Conservation (phyloP, 1,140 invertebrate genomes). For the Acromyrmex charruanus region DNA sequence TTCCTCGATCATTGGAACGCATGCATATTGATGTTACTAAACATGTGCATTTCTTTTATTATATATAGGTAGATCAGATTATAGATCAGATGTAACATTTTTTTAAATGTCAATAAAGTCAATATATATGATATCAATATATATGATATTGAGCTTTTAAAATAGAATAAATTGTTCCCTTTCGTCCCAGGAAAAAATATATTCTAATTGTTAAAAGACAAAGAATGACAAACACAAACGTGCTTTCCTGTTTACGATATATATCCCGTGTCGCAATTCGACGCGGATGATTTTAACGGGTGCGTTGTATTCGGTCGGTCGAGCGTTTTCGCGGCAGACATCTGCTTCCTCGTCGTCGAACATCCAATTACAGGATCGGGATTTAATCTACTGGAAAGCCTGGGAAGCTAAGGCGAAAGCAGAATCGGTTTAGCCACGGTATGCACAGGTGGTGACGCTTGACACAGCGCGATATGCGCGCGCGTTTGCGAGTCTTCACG, state of each 20-base stretch:
- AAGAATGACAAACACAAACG: neutral
- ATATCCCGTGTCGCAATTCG: conserved; percentile 51
- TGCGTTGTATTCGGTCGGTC: conserved; percentile 19
- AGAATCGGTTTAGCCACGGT: conserved; percentile 81
- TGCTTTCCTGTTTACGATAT: conserved; percentile 27
- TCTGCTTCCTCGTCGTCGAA: conserved; percentile 66
- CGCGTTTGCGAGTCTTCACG: conserved; percentile 21
- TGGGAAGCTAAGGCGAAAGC: conserved; percentile 73
- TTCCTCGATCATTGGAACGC: neutral
- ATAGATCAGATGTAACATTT: neutral
- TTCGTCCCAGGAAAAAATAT: neutral
- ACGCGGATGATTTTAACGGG: conserved; percentile 45
- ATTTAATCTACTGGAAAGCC: conserved; percentile 81
- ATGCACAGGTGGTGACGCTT: conserved; percentile 80
- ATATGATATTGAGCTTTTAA: neutral
- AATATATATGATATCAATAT: neutral
- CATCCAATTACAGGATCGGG: conserved; percentile 77
- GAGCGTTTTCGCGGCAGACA: conserved; percentile 46
- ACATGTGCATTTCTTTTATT: neutral
- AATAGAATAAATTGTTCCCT: neutral
- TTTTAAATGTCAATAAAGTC: neutral
- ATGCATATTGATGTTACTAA: neutral
- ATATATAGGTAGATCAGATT: neutral
- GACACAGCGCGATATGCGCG: conserved; percentile 63
- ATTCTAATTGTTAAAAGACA: conserved; percentile 30